A percentile compares a stretch with the other conserved stretches of the same genome.
Conservation (phyloP, 1,140 invertebrate species). For the Rhyacophila brunnea region DNA sequence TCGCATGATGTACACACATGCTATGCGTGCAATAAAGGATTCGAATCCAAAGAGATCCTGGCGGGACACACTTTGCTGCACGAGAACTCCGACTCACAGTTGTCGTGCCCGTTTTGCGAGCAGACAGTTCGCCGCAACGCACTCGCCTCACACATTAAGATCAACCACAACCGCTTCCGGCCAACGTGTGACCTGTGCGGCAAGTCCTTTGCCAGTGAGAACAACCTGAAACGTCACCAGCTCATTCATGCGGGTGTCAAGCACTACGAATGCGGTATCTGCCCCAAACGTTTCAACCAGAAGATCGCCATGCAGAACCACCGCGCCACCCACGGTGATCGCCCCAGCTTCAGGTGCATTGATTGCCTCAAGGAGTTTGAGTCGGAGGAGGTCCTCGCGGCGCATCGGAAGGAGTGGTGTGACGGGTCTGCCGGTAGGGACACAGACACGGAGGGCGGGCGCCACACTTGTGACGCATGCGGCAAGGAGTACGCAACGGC, state of each 20-base stretch:
- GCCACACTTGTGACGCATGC: conserved; percentile 54
- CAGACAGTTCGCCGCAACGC: conserved; percentile 48
- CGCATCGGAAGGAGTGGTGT: conserved; percentile 45
- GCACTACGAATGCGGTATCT: conserved; percentile 56
- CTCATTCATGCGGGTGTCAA: conserved; percentile 57
- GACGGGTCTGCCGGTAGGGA: conserved; percentile 42
- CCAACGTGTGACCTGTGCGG: conserved; percentile 56
- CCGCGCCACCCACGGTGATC: conserved; percentile 43
- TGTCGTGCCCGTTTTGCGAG: conserved; percentile 52
- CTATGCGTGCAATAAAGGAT: conserved; percentile 53
- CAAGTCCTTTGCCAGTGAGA: conserved; percentile 58
- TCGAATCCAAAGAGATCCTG: conserved; percentile 65
- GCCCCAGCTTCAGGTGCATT: conserved; percentile 41
- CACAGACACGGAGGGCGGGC: conserved; percentile 42
- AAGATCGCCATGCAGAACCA: conserved; percentile 54
- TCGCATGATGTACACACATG: conserved; percentile 52
- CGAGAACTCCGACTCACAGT: conserved; percentile 42
- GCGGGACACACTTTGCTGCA: conserved; percentile 65
- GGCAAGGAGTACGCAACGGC: conserved; percentile 51
- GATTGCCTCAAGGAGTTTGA: conserved; percentile 44
- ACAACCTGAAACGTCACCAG: conserved; percentile 61
- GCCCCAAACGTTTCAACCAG: conserved; percentile 49
- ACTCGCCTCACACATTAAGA: conserved; percentile 54
- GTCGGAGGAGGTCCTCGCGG: conserved; percentile 37
- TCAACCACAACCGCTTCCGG: conserved; percentile 49